Evolutionary conservation across 1,140 invertebrate species (phyloP), one percentile per base, ranked within the genome.

Genomic region (Aphelinus atriplicis): DNA sequence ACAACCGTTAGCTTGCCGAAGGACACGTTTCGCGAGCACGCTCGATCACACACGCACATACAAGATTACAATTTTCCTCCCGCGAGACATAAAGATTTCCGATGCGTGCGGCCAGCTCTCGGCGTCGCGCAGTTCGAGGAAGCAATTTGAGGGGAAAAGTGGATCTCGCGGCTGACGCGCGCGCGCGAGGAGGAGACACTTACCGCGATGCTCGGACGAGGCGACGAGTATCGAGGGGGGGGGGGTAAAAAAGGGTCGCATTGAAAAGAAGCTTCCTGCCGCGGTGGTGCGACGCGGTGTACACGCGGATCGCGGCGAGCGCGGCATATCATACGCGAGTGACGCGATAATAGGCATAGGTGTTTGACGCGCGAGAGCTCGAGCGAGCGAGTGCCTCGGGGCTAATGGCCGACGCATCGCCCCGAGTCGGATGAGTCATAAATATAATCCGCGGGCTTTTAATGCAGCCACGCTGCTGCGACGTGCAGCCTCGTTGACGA

Each of bases 261-360:
- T 48, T 63, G 46, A 46, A 60, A 48, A 26, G 26, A 26, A 43
- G 2, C 61, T 63, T 48, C 45, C 61, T 63, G 61, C 61, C 10
- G 46, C 9, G 26, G 26, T 26, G 26, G 26, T 26, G 26, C 26
- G n/a, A n/a, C n/a, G n/a, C n/a, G n/a, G n/a, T n/a, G n/a, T n/a
- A n/a, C n/a, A 26, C 26, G 26, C 26, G 26, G 26, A 26, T 26
- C 46, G 61, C 46, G 5, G 3, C 61, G 61, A 1, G 26, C 1
- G 61, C 64, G 2, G 47, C 47, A 2, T 26, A 26, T 26, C 26
- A 26, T 26, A 26, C 45, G 0, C 65, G 65, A 67, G 65, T 67
- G 65, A 67, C 56, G 65, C 46, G 65, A 67, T 67, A 67, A 67
- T 67, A 57, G 65, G 53, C 47, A 63, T 63, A 60, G 58, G 58